phyloP scores from a whole-genome alignment of 1,140 invertebrate species.

The Sweltsa coloradensis region DNA sequence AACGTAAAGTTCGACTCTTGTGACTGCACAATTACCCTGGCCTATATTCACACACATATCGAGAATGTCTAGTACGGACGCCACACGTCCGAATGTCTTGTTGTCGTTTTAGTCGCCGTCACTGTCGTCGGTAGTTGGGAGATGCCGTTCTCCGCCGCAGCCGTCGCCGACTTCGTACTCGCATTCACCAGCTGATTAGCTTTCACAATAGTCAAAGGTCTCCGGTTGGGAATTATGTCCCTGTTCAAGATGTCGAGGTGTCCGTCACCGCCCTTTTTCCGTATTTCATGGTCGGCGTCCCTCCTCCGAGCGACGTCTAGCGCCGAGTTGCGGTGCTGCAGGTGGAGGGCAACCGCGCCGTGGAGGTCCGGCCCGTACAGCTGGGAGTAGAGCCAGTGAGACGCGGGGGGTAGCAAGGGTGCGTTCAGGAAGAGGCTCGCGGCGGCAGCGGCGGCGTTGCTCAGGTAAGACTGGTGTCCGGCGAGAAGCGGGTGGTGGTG shows the following conservation, averaged over 20 bases:
- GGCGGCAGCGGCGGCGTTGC: conserved; percentile 34
- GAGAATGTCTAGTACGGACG: conserved; percentile 36
- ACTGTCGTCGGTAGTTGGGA: conserved; percentile 19
- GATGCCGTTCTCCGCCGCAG: conserved; percentile 9
- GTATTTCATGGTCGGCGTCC: conserved; percentile 29
- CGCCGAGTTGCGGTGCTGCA: conserved; percentile 24
- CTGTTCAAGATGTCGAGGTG: conserved; percentile 15
- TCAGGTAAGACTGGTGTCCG: neutral
- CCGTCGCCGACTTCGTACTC: conserved; percentile 16
- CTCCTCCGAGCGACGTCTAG: conserved; percentile 46
- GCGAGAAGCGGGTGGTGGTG: neutral
- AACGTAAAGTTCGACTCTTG: neutral
- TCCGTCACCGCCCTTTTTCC: neutral
- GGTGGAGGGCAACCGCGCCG: neutral
- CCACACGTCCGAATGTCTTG: conserved; percentile 41
- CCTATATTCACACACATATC: too few relatives aligned
- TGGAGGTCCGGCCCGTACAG: conserved; percentile 32
- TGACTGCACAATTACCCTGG: too few relatives aligned
- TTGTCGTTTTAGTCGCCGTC: conserved; percentile 23
- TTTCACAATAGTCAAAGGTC: too few relatives aligned
- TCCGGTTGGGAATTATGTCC: conserved; percentile 21
- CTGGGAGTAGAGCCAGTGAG: conserved; percentile 60
- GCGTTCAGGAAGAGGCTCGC: conserved; percentile 56
- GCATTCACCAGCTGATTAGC: too few relatives aligned
- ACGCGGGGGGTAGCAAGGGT: conserved; percentile 52